Conservation (phyloP, 2,113 vertebrate genomes). For the Zapornia atra region DNA sequence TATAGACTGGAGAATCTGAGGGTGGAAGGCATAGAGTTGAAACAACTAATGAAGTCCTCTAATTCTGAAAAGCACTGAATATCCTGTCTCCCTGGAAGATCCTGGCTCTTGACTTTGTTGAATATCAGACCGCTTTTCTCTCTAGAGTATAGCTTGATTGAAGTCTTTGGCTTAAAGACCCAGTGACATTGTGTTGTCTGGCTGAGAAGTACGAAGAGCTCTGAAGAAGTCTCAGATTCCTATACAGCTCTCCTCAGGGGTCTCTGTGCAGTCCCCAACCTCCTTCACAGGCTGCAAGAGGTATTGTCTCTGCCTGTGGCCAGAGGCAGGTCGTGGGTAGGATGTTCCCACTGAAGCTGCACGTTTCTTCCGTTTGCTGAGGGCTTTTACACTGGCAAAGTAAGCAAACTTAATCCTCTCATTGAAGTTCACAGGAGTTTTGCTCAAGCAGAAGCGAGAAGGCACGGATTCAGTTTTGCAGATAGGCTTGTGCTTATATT, state of each 20-base stretch:
- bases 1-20: background rate
- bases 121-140: background rate
- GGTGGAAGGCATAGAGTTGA: background rate
- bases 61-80: background rate
- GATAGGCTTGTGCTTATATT: background rate
- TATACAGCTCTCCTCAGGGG: background rate
- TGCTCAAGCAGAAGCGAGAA: background rate
- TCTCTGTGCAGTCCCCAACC: background rate
- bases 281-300: background rate
- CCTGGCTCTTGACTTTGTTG: background rate
- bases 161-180: background rate
- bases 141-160: background rate
- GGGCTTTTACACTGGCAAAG: background rate
- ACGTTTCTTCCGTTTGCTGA: background rate
- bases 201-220: background rate
- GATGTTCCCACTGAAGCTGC: background rate
- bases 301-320: background rate
- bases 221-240: background rate
- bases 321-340: background rate
- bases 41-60: background rate
- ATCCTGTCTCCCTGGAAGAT: background rate
- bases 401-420: background rate
- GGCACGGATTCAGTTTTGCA: background rate
- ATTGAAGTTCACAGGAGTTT: background rate
- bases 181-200: background rate